Conservation (phyloP, 2,113 vertebrate species). For the Cnemophilus loriae region DNA sequence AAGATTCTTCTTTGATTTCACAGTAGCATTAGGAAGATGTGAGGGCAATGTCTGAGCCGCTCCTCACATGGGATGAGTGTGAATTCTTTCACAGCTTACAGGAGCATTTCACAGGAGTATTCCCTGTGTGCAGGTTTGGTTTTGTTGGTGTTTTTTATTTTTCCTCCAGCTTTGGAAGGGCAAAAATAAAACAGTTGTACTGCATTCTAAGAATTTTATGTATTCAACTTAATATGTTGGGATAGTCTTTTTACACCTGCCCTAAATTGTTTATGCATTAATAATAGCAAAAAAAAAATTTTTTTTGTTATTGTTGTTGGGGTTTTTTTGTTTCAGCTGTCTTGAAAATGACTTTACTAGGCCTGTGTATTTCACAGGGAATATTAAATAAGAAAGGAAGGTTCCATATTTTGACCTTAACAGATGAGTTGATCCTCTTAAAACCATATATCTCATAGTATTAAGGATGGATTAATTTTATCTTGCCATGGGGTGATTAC, state of each 20-base stretch:
- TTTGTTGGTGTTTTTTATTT: not conserved
- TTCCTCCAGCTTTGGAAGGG: not conserved
- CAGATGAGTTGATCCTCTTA: not conserved
- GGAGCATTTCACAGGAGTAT: not conserved
- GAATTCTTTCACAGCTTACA: not conserved
- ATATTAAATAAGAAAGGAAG: not conserved
- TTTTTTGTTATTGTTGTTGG: no score
- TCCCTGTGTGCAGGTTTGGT: not conserved
- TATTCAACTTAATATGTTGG: not conserved
- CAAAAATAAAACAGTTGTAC: not conserved
- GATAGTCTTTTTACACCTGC: not conserved
- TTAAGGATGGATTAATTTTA: not conserved
- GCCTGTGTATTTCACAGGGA: not conserved
- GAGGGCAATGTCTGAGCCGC: not conserved
- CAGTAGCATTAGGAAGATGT: not conserved
- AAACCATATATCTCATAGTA: not conserved
- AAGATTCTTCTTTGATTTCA: conserved; percentile 6
- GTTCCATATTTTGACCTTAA: not conserved
- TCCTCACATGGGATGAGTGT: not conserved
- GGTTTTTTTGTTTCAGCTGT: not conserved
- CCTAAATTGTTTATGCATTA: not conserved
- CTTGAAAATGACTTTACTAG: not conserved
- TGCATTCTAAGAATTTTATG: not conserved
- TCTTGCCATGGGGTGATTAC: not conserved
- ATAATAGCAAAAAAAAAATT: not conserved